Base-by-base conservation (phyloP, 2,797 vertebrate genomes). In the Anisognathus igniventris region DNA sequence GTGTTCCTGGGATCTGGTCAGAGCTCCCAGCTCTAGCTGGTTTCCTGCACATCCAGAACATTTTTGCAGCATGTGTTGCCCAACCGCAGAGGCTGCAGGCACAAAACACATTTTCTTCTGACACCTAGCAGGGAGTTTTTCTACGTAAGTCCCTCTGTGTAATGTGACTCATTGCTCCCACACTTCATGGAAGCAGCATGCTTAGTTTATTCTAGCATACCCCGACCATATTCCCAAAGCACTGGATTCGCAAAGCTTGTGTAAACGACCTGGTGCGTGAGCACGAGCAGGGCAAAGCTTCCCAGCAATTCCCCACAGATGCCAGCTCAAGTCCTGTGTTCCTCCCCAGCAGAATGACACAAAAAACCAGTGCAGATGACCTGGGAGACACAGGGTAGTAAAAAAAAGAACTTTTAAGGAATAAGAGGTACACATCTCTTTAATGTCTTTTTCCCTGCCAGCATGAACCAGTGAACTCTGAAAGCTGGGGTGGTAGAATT, bases 71-170 rank as follows among this genome's bases (percentile, higher is more conserved):
- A 95, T 93, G 96, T 87, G 90, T 75, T 93, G 90, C 87, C 91
- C 31, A 33, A 94, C 93, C 95, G 14, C 93, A 92, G 88, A 86
- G 80, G 79, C 85, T 90, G 62, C 66, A 91, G 88, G 88, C 94
- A 92, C 30, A 78, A 73, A 95, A 87, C 90, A 84, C 93, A 95
- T 95, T 95, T 92, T 68, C 88, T 61, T 90, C 94, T 93, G 94
- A 96, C 95, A 96, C 96, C 96, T 96, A 95, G 87, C 76, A 95
- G 91, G 85, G 94, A 93, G 67, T 62, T 93, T 71, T 95, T 45
- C 75, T 94, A 58, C 62, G 40, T 90, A 91, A 96, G 88, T 37
- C 90, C 70, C 61, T 80, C 85, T 25, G 66, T 71, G 88, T 4
- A 24, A 62, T 3, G 79, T 96, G 95, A 96, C 95, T 96, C 96